Conservation (phyloP, 2,113 vertebrate genomes). For the Silurus meridionalis region DNA sequence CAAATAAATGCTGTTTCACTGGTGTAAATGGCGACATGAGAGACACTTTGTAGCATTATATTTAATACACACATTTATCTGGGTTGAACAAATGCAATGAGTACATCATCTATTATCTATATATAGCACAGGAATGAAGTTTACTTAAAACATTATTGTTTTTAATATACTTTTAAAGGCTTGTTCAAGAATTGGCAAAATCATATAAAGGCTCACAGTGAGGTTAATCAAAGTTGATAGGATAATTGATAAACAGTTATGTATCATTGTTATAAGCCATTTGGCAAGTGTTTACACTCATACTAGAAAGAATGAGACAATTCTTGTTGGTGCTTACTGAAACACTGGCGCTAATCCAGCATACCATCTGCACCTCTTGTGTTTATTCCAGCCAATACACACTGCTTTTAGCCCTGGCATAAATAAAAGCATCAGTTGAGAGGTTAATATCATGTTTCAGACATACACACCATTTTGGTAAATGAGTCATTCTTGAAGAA, state of each 20-base stretch:
- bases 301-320: slow-evolving; percentile 14
- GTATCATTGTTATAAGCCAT: not conserved
- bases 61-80: not conserved
- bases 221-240: not conserved
- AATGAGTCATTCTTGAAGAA: slow-evolving; percentile 22
- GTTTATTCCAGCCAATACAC: slow-evolving; percentile 25
- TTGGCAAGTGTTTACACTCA: not conserved
- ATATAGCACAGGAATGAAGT: not conserved
- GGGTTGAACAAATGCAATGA: not conserved
- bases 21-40: not conserved
- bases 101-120: not conserved
- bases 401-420: slow-evolving; percentile 9
- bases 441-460: slow-evolving; percentile 28
- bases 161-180: not conserved
- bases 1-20: too few relatives aligned
- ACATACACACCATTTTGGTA: not conserved
- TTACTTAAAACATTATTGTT: not conserved
- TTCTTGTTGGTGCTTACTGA: slow-evolving; percentile 7
- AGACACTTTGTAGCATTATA: not conserved
- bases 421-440: not conserved
- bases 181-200: not conserved
- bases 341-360: slow-evolving; percentile 6
- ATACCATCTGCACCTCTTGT: slow-evolving; percentile 30
- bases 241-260: not conserved
- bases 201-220: not conserved